Conservation (phyloP, 2,113 vertebrate genomes). For the Atlantisia rogersi region DNA sequence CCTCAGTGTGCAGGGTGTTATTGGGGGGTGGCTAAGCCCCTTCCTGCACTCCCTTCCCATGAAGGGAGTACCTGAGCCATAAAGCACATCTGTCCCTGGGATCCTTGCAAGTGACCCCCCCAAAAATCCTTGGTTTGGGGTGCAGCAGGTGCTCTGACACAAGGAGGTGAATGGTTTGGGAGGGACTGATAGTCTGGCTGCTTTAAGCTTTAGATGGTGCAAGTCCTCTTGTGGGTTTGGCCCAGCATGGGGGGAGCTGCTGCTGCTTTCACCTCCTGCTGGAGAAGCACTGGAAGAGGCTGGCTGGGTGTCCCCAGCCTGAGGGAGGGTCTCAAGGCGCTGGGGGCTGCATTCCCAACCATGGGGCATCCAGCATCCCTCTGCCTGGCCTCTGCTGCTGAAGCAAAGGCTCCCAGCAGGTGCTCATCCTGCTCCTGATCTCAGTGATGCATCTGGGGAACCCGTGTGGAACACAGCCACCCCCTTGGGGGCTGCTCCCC, state of each 20-base stretch:
- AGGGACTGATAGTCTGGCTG: neutral
- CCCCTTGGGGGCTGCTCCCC: neutral
- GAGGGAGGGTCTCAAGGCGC: accelerated
- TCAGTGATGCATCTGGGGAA: neutral
- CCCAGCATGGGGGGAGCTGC: neutral
- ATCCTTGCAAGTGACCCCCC: neutral
- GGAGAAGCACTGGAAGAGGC: neutral
- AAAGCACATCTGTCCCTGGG: accelerated
- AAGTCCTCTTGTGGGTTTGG: accelerated
- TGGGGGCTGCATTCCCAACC: neutral
- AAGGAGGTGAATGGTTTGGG: accelerated
- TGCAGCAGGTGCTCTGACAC: accelerated
- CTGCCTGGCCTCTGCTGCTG: accelerated
- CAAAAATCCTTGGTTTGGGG: neutral
- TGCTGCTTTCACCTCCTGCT: neutral
- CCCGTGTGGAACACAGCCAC: accelerated
- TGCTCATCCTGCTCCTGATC: neutral
- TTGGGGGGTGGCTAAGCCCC: accelerated
- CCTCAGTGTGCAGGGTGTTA: accelerated
- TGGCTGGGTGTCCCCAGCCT: accelerated
- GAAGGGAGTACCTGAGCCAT: neutral
- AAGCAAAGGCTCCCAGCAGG: neutral
- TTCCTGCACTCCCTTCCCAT: neutral
- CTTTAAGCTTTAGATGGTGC: neutral
- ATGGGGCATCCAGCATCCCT: accelerated